phyloP scores from a whole-genome alignment of 2,888 invertebrate species.

The Beris chalybata region DNA sequence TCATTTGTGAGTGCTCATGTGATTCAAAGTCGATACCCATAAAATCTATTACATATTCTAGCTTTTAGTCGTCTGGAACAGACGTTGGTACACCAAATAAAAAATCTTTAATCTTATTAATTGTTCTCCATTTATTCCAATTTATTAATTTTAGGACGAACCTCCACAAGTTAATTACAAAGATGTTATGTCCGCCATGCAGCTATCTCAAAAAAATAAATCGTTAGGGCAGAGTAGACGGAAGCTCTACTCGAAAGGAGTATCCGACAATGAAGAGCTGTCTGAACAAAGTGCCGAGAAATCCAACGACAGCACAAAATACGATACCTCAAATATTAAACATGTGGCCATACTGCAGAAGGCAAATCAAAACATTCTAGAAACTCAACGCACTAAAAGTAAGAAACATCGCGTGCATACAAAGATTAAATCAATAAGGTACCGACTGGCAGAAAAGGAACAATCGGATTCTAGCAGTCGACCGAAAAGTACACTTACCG shows the following conservation, averaged over 20 bases:
- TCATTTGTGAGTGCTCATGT: no score
- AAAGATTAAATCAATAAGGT: background rate
- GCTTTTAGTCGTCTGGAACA: no score
- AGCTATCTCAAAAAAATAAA: background rate
- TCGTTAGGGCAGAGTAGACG: background rate
- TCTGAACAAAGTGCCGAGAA: slow-evolving; percentile 4
- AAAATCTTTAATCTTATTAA: no score
- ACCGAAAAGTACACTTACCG: background rate
- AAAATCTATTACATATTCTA: no score
- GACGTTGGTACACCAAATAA: no score
- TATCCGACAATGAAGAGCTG: slow-evolving; percentile 5
- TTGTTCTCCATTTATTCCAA: no score
- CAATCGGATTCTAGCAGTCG: no score
- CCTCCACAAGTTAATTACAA: slow-evolving; percentile 5
- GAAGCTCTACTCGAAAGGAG: slow-evolving; percentile 27
- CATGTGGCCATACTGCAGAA: background rate
- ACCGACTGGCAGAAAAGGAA: background rate
- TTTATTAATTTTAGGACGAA: no score
- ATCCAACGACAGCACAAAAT: background rate
- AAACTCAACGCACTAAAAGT: background rate
- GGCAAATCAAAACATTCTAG: background rate
- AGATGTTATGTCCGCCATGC: slow-evolving; percentile 5
- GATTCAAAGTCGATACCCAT: no score
- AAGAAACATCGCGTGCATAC: background rate
- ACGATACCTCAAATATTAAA: background rate